phyloP scores from a whole-genome alignment of 2,797 vertebrate species.

The Rhinichthys osculus region DNA sequence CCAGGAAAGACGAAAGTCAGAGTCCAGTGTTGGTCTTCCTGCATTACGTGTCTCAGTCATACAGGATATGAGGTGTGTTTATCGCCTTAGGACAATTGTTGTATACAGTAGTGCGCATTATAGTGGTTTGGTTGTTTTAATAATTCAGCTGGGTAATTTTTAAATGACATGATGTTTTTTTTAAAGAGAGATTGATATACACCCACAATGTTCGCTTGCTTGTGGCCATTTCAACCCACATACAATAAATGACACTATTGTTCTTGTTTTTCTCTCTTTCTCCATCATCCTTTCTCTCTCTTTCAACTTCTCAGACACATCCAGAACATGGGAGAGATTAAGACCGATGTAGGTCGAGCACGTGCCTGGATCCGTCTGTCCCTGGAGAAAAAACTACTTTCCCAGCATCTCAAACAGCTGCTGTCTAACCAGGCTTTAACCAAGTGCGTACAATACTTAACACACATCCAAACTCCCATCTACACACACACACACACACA shows the following conservation, averaged over 20 bases:
- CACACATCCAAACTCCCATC: not conserved
- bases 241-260: not conserved
- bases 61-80: conserved; percentile 92
- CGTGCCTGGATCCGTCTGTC: conserved; percentile 95
- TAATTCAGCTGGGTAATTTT: not conserved
- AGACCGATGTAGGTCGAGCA: conserved; percentile 93
- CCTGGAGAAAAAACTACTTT: conserved; percentile 95
- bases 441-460: conserved; percentile 74
- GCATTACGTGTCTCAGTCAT: conserved; percentile 85
- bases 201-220: not conserved
- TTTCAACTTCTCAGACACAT: conserved; percentile 81
- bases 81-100: not conserved
- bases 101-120: not conserved
- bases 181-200: not conserved
- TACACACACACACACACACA: not conserved
- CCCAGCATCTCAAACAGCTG: conserved; percentile 94
- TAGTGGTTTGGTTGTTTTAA: not conserved
- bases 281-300: not conserved
- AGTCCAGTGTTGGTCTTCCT: conserved; percentile 78
- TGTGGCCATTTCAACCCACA: not conserved
- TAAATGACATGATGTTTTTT: not conserved
- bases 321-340: conserved; percentile 94
- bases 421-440: conserved; percentile 90
- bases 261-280: not conserved
- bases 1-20: conserved; percentile 84